Evolutionary conservation across 2,113 vertebrate genomes (phyloP).

Genomic region (Pungitius pungitius): DNA sequence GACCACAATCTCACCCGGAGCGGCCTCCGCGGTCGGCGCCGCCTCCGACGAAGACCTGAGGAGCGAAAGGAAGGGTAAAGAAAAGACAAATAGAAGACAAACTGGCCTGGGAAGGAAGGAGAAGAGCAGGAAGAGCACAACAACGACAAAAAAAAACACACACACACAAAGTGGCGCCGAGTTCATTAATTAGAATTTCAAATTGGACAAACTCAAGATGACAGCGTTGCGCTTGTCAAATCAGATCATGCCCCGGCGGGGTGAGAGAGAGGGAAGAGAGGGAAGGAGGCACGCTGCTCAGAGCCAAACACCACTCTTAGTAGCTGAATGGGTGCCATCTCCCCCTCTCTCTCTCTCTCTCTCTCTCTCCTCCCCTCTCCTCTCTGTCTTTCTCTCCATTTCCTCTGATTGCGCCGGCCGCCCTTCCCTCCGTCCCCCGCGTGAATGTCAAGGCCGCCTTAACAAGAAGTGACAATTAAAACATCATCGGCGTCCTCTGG

Average conservation of each 20-base stretch:
- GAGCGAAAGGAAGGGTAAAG: conserved; percentile 50
- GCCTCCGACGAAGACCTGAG: conserved; percentile 41
- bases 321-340: conserved; percentile 71
- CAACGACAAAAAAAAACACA: conserved; percentile 48
- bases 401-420: conserved; percentile 65
- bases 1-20: conserved; percentile 52
- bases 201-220: conserved; percentile 83
- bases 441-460: conserved; percentile 70
- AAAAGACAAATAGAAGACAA: conserved; percentile 74
- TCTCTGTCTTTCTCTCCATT: conserved; percentile 56
- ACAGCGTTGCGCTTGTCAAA: conserved; percentile 82
- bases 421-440: conserved; percentile 57
- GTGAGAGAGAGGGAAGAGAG: conserved; percentile 54
- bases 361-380: conserved; percentile 19
- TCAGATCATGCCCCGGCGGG: conserved; percentile 77
- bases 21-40: conserved; percentile 41
- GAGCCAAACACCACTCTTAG: conserved; percentile 73
- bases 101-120: conserved; percentile 55
- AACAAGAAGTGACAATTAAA: conserved; percentile 82
- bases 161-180: conserved; percentile 75
- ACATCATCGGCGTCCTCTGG: conserved; percentile 69
- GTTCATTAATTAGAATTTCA: conserved; percentile 86
- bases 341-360: conserved; percentile 34
- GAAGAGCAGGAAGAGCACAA: conserved; percentile 25
- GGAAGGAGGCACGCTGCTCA: conserved; percentile 62